Evolutionary conservation across 2,113 vertebrate species (phyloP).

Genomic region (Gambusia holbrooki): DNA sequence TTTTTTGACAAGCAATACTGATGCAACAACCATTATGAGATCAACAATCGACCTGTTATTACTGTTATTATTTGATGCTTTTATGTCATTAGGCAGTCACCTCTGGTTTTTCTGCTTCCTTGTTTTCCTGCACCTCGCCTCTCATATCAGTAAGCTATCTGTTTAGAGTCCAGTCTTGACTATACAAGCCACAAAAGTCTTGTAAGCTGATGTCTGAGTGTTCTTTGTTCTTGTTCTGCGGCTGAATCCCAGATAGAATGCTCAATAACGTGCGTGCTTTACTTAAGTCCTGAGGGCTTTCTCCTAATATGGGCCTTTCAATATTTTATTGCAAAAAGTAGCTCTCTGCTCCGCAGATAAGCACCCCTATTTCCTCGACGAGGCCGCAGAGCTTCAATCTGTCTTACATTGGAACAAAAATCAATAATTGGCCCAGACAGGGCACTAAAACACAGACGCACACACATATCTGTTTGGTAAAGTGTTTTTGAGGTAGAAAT

Average conservation of each 20-base stretch:
- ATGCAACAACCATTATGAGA: background rate
- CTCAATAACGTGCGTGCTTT: slow-evolving; percentile 44
- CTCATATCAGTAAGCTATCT: slow-evolving; percentile 21
- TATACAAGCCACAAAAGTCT: slow-evolving; percentile 13
- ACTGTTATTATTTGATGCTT: slow-evolving; percentile 2
- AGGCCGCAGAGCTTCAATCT: slow-evolving; percentile 32
- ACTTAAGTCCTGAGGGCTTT: slow-evolving; percentile 50
- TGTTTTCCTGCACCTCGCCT: slow-evolving; percentile 23
- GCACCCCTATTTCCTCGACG: slow-evolving; percentile 43
- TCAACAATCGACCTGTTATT: background rate
- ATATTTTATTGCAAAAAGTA: slow-evolving; percentile 54
- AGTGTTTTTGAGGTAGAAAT: slow-evolving; percentile 17
- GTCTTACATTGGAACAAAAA: slow-evolving; percentile 48
- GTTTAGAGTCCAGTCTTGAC: slow-evolving; percentile 25
- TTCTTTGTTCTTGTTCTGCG: slow-evolving; percentile 12
- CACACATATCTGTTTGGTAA: slow-evolving; percentile 35
- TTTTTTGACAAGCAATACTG: background rate
- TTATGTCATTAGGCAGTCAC: background rate
- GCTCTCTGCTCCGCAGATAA: slow-evolving; percentile 39
- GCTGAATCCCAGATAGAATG: slow-evolving; percentile 27
- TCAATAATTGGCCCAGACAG: slow-evolving; percentile 60
- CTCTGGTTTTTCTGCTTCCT: slow-evolving; percentile 7
- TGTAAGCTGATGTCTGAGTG: slow-evolving; percentile 4
- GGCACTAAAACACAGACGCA: slow-evolving; percentile 35
- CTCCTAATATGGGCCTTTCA: slow-evolving; percentile 46